A percentile compares a stretch with the other conserved stretches of the same genome.
Conservation (phyloP, 2,113 vertebrate genomes). For the Gnathonemus longibarbis region DNA sequence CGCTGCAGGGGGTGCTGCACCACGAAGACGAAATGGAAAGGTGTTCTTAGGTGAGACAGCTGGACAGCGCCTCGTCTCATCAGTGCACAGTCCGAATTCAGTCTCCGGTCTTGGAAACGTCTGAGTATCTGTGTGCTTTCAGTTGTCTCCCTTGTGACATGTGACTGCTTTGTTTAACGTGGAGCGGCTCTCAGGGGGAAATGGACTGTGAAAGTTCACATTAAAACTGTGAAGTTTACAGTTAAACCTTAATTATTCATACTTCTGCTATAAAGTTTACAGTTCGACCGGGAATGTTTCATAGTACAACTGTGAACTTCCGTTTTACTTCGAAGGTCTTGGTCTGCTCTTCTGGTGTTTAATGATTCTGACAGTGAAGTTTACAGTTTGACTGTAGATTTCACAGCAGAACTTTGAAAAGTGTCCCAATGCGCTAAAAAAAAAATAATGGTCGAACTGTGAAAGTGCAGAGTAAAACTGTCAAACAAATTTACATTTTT, state of each 20-base stretch:
- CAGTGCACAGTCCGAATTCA: neutral
- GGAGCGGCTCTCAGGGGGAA: neutral
- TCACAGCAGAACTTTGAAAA: neutral
- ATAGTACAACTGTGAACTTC: neutral
- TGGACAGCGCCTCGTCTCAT: neutral
- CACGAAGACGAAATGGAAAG: constrained; percentile 84
- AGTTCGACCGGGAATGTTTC: neutral
- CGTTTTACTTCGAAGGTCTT: neutral
- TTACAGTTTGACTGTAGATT: neutral
- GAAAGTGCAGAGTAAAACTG: neutral
- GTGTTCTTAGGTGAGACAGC: constrained; percentile 77
- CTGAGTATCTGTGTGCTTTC: neutral
- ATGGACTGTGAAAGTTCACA: neutral
- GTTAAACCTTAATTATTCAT: neutral
- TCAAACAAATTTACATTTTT: neutral
- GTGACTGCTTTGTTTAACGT: neutral
- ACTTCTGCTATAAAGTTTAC: neutral
- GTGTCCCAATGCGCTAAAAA: neutral
- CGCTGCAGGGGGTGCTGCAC: constrained; percentile 83
- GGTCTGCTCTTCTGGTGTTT: neutral
- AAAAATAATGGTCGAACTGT: neutral
- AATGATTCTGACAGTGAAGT: neutral
- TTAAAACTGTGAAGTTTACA: neutral
- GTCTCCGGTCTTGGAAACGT: neutral
- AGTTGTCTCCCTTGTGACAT: neutral